phyloP scores from a whole-genome alignment of 92 coral and sea anemone species.

The Umimayanthus kanabou region DNA sequence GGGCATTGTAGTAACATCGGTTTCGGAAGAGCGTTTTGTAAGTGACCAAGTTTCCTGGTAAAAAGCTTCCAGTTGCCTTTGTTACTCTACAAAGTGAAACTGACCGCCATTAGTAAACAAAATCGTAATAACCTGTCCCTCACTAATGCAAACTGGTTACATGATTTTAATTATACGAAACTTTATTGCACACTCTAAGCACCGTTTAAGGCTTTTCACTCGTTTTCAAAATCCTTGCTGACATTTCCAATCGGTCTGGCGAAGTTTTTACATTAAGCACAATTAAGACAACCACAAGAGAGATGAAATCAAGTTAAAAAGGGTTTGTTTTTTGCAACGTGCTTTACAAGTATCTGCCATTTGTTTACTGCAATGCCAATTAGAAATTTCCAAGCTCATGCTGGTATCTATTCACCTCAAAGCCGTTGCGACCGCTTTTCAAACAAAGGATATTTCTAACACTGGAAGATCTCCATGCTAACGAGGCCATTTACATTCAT shows the following conservation, averaged over 20 bases:
- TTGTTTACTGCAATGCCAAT: not conserved
- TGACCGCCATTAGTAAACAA: not conserved
- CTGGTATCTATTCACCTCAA: not conserved
- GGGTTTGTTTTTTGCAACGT: not conserved
- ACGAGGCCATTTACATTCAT: not conserved
- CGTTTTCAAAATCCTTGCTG: not conserved
- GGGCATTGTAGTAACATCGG: not conserved
- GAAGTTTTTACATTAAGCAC: not conserved
- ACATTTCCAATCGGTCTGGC: not conserved
- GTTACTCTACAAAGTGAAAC: not conserved
- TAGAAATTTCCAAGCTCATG: not conserved
- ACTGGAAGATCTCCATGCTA: not conserved
- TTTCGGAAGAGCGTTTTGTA: not conserved
- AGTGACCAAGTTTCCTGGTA: not conserved
- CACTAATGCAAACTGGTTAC: not conserved
- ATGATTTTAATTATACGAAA: not conserved
- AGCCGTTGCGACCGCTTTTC: conserved; percentile 2
- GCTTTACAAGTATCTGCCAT: not conserved
- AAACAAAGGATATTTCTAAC: not conserved
- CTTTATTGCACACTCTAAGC: not conserved
- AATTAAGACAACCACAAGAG: not conserved
- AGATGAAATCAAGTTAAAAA: not conserved
- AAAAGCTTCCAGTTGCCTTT: not conserved
- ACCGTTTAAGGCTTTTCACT: not conserved
- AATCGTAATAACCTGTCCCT: not conserved